Conservation (phyloP, 2,113 vertebrate species). For the Tyto alba region DNA sequence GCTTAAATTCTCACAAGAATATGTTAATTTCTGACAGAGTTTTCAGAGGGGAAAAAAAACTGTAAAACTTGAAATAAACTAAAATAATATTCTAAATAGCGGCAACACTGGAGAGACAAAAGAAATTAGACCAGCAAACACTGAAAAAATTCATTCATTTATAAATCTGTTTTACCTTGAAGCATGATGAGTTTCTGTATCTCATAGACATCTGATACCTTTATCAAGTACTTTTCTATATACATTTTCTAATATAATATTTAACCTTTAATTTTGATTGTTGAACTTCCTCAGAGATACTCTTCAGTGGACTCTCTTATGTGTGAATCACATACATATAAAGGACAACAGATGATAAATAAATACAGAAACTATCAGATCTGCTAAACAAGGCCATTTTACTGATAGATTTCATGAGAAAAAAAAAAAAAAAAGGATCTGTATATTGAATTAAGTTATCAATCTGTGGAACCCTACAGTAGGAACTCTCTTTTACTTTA, state of each 20-base stretch:
- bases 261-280: background rate
- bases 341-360: background rate
- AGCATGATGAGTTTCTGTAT: background rate
- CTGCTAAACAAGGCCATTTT: background rate
- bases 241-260: background rate
- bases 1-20: background rate
- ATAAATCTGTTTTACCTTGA: background rate
- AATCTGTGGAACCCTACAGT: background rate
- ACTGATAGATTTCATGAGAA: background rate
- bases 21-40: background rate
- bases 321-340: accelerated
- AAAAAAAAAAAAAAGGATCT: background rate
- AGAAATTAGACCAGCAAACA: background rate
- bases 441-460: background rate
- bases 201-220: background rate
- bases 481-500: background rate
- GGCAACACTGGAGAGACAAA: background rate
- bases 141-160: background rate
- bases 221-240: background rate
- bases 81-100: background rate
- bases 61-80: background rate
- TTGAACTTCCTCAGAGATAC: background rate
- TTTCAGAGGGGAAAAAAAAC: background rate
- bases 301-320: background rate
- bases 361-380: background rate